phyloP scores from a whole-genome alignment of 2,113 vertebrate species.

The Speoplatyrhinus poulsoni region DNA sequence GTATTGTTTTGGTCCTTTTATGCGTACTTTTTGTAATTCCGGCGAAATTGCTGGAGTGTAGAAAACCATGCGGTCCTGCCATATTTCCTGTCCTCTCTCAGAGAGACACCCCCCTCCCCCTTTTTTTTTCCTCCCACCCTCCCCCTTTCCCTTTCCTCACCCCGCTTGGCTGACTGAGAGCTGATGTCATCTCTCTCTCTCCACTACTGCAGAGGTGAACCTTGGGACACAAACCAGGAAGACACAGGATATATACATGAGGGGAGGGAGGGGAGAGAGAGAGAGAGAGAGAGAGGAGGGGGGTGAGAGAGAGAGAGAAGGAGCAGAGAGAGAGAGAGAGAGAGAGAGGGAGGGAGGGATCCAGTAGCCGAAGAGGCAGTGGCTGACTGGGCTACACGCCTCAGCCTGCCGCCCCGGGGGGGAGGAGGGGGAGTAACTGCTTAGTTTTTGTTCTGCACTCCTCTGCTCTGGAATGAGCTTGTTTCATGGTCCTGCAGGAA shows the following conservation, averaged over 20 bases:
- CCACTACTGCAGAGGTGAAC: conserved; percentile 71
- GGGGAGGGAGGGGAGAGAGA: conserved; percentile 44
- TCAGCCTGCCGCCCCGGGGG: too few species aligned
- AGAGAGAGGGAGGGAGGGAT: too few species aligned
- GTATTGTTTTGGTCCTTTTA: too few species aligned
- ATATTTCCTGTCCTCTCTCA: conserved; percentile 9
- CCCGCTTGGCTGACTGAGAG: conserved; percentile 34
- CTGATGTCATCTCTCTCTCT: conserved; percentile 68
- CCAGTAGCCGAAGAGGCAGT: too few species aligned
- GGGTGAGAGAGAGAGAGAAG: conserved; percentile 44
- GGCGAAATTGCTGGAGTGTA: conserved; percentile 1
- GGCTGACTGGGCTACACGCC: too few species aligned
- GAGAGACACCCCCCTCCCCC: conserved; percentile 25
- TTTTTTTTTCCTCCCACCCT: conserved; percentile 23
- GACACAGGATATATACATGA: conserved; percentile 12
- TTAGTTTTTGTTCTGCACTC: too few species aligned
- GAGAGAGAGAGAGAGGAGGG: conserved; percentile 35
- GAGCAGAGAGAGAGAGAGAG: conserved; percentile 8
- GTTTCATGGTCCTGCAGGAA: neutral
- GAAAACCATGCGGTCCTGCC: neutral
- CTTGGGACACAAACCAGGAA: conserved; percentile 56
- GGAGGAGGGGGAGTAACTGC: too few species aligned
- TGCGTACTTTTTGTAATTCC: neutral
- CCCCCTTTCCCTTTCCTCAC: conserved; percentile 23
- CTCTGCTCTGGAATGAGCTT: too few species aligned